Evolutionary conservation across 2,113 vertebrate genomes (phyloP), one percentile per base, ranked within the genome.

Genomic region (Notothenia rossii): DNA sequence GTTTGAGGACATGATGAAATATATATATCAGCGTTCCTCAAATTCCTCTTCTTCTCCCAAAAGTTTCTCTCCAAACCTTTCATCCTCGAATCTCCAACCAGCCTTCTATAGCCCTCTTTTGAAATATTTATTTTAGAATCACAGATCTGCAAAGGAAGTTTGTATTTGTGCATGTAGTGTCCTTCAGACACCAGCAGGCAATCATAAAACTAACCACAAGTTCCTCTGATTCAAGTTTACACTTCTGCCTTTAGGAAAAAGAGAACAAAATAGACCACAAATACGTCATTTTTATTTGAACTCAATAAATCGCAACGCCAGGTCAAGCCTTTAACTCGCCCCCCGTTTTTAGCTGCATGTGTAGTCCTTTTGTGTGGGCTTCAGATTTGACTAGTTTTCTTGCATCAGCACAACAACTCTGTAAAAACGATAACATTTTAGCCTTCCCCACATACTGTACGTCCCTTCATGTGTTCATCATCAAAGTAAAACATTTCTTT

Each of bases 401-500:
- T 6, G 18, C 40, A n/a, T 80, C 13, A 66, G 10, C n/a, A 17
- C 1, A 10, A 25, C 54, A 67, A 33, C 40, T 67, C 13, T 29
- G 3, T 65, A 25, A 65, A 59, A 18, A 15, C 12, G 0, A 40
- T 51, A 64, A 10, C 18, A 45, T 33, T 75, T 69, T 3, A 33
- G 0, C 59, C 53, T 17, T 49, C 61, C 61, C 61, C 54, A 15
- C 6, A 14, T 40, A 7, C 22, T 22, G 22, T 22, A 22, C 36
- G 36, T 7, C 36, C 36, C 6, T 40, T 40, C 5, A 40, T 1
- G 36, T 40, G 1, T 40, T 40, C 6, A 40, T 6, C 36, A 7
- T 40, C 36, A 40, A 40, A 40, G 36, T 40, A 40, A 50, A 49
- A 76, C 63, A 63, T 13, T 22, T 50, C 36, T 83, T 40, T 40